phyloP scores from a whole-genome alignment of 37 sponge, comb jelly and placozoan genomes.

The Beroe ovata region DNA sequence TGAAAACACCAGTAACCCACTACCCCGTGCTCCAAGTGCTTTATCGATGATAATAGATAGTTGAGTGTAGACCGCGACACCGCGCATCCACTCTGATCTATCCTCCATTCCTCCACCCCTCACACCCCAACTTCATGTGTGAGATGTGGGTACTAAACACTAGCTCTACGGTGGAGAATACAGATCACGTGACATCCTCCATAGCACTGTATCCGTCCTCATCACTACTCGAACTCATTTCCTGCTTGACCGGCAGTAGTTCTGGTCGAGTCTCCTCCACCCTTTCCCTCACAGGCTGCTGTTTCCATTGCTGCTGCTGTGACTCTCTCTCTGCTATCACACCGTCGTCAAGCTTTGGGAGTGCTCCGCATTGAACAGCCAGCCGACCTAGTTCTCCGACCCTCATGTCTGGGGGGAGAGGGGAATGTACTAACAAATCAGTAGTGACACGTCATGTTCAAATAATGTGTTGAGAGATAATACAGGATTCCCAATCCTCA shows the following conservation, averaged over 20 bases:
- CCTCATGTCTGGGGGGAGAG: constrained; percentile 32
- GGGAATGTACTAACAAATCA: neutral
- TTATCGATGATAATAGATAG: no score
- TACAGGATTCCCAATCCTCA: no score
- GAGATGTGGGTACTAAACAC: no score
- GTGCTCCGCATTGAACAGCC: neutral
- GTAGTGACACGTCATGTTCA: no score
- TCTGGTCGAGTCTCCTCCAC: neutral
- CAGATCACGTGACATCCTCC: constrained; percentile 66
- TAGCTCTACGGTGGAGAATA: no score
- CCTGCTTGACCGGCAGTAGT: constrained; percentile 22
- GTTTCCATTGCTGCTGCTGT: constrained; percentile 24
- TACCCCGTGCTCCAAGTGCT: no score
- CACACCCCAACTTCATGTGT: no score
- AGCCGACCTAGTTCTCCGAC: constrained; percentile 33
- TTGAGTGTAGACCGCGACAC: no score
- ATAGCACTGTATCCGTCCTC: constrained; percentile 5
- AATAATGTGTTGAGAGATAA: no score
- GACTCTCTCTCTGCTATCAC: constrained; percentile 37
- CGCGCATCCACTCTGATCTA: no score
- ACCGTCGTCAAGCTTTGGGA: neutral
- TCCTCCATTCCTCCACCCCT: no score
- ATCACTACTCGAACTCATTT: constrained; percentile 42
- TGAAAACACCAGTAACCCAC: no score
- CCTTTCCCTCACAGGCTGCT: neutral